These are phyloP conservation scores for Noctua fimbriata DNA, from an alignment of 2,888 invertebrate genomes.

Conservation along the genomic window DNA sequence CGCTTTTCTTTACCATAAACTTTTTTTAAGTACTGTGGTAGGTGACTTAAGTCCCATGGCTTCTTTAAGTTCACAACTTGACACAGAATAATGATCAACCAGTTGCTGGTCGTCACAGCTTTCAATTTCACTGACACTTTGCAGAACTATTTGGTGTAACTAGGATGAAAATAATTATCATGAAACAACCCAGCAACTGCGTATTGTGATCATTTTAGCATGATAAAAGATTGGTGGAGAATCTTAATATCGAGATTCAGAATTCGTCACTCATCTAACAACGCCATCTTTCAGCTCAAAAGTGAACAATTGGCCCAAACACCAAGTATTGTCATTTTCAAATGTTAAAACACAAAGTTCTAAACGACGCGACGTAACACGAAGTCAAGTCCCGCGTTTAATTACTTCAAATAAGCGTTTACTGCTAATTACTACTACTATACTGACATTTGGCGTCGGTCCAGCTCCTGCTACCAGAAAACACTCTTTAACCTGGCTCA, in stretches of 20 bases:
- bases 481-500: slow-evolving; percentile 32
- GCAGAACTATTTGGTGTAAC: too few relatives aligned
- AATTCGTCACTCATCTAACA: neutral
- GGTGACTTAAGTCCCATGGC: neutral
- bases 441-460: slow-evolving; percentile 65
- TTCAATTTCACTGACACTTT: neutral
- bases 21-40: neutral
- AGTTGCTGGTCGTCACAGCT: neutral
- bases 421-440: neutral
- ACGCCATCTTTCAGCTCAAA: neutral
- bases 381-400: neutral
- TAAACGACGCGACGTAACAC: neutral
- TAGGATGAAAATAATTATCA: too few relatives aligned
- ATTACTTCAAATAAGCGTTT: slow-evolving; percentile 19
- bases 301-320: neutral
- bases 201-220: neutral
- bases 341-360: neutral
- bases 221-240: neutral
- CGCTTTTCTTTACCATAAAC: neutral
- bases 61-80: too few relatives aligned
- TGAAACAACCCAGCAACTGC: too few relatives aligned
- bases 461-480: slow-evolving; percentile 60
- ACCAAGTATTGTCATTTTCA: neutral
- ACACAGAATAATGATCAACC: neutral
- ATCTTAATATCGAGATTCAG: neutral